Conservation (phyloP, 2,888 invertebrate genomes). For the Tricholauxania praeusta region DNA sequence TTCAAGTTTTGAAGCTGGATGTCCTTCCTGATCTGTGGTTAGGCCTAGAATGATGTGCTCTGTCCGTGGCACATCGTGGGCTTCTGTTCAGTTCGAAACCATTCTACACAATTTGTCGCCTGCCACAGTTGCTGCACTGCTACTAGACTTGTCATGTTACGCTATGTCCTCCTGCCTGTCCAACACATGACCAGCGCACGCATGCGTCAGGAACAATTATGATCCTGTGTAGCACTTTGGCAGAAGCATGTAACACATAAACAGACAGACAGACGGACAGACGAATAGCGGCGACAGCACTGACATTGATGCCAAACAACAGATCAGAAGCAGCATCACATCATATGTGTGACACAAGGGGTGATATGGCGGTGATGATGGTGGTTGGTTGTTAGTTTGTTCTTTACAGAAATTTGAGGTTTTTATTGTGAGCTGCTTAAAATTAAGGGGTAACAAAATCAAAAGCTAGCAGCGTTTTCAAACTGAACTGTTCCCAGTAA, state of each 20-base stretch:
- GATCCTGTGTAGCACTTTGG: slow-evolving; percentile 26
- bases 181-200: slow-evolving; percentile 41
- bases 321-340: slow-evolving; percentile 3
- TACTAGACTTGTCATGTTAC: slow-evolving; percentile 43
- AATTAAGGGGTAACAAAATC: too few species aligned
- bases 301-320: slow-evolving; percentile 26
- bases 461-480: too few species aligned
- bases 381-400: too few species aligned
- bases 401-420: too few species aligned
- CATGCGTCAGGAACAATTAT: slow-evolving; percentile 50
- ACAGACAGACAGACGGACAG: slow-evolving; percentile 30
- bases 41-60: slow-evolving; percentile 69
- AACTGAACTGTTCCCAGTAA: too few species aligned
- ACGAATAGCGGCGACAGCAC: not conserved
- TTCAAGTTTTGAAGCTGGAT: slow-evolving; percentile 48
- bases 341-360: too few species aligned
- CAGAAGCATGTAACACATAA: slow-evolving; percentile 2
- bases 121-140: slow-evolving; percentile 36
- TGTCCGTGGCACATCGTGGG: slow-evolving; percentile 65
- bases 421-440: too few species aligned
- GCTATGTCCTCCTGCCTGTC: slow-evolving; percentile 37
- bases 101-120: slow-evolving; percentile 56
- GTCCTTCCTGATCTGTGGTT: slow-evolving; percentile 68
- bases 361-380: too few species aligned
- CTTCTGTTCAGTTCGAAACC: slow-evolving; percentile 60